These are phyloP conservation scores for Bos javanicus DNA, from an alignment of 2,113 vertebrate species.

Conservation along the genomic window DNA sequence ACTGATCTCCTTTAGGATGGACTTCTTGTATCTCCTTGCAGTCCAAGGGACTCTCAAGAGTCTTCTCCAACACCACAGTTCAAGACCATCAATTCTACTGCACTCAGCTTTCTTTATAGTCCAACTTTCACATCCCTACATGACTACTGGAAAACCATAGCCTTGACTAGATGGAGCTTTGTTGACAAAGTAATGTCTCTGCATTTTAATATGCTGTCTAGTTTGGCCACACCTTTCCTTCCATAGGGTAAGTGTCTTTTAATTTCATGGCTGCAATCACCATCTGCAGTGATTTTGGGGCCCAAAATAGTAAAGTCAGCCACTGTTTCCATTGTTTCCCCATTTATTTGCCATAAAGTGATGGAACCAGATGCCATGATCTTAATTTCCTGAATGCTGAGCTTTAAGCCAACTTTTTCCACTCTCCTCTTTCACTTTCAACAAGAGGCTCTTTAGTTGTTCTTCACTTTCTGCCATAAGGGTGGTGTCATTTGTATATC, in stretches of 20 bases:
- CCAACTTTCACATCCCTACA: neutral
- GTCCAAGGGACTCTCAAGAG: neutral
- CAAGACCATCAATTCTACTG: neutral
- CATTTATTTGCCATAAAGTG: neutral
- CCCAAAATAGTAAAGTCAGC: accelerated
- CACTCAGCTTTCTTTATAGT: neutral
- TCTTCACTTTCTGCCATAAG: neutral
- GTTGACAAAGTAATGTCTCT: neutral
- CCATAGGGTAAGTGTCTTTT: neutral
- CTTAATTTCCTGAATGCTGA: neutral
- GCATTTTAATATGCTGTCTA: neutral
- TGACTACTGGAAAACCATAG: neutral
- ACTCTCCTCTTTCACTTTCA: neutral
- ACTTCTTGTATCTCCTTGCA: neutral
- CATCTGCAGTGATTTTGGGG: neutral
- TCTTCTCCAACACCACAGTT: neutral
- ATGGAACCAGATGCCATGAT: neutral
- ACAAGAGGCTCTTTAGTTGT: neutral
- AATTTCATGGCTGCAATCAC: neutral
- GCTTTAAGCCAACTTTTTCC: neutral
- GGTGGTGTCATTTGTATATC: neutral
- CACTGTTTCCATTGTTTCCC: neutral
- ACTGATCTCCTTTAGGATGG: neutral
- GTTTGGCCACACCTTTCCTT: neutral
- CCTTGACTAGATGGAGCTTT: neutral